Percentiles rank a stretch among this genome's conserved stretches.
Evolutionary conservation across 2,888 invertebrate species (phyloP).

Genomic region (Standfussiana lucernea): DNA sequence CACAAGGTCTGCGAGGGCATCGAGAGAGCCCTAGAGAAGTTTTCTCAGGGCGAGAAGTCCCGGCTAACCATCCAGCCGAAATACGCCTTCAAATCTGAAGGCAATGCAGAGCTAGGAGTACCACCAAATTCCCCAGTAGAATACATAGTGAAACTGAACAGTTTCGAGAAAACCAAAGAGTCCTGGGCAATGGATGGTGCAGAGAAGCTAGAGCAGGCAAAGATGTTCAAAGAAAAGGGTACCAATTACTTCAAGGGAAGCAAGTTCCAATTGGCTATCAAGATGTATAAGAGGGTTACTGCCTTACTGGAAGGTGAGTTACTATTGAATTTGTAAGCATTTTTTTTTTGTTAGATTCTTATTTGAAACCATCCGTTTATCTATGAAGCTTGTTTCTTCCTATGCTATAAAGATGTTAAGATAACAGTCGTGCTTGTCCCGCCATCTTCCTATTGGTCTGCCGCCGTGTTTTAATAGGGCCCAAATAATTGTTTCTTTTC

Average conservation of each 20-base stretch:
- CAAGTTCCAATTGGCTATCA: constrained; percentile 94
- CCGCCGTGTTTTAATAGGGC: neutral
- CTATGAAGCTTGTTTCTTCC: neutral
- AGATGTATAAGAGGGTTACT: constrained; percentile 95
- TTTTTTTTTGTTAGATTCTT: neutral
- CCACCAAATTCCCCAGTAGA: constrained; percentile 95
- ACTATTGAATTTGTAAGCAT: constrained; percentile 1
- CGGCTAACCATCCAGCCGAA: constrained; percentile 93
- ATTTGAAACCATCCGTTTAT: neutral
- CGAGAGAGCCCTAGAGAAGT: constrained; percentile 95
- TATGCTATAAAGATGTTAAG: neutral
- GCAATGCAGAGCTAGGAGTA: constrained; percentile 93
- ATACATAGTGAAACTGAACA: constrained; percentile 95
- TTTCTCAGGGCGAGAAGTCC: constrained; percentile 95
- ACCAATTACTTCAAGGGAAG: constrained; percentile 96
- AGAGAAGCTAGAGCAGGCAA: constrained; percentile 95
- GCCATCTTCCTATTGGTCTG: neutral
- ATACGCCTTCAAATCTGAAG: constrained; percentile 94
- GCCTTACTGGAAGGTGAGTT: constrained; percentile 90
- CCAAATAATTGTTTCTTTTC: neutral
- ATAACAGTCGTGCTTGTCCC: neutral
- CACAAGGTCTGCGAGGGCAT: constrained; percentile 94
- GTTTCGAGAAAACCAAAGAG: constrained; percentile 95
- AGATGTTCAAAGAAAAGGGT: constrained; percentile 96
- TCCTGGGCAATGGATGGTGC: constrained; percentile 94